Evolutionary conservation across 2,113 vertebrate genomes (phyloP), one percentile per base, ranked within the genome.

Genomic region (Hippocampus abdominalis): DNA sequence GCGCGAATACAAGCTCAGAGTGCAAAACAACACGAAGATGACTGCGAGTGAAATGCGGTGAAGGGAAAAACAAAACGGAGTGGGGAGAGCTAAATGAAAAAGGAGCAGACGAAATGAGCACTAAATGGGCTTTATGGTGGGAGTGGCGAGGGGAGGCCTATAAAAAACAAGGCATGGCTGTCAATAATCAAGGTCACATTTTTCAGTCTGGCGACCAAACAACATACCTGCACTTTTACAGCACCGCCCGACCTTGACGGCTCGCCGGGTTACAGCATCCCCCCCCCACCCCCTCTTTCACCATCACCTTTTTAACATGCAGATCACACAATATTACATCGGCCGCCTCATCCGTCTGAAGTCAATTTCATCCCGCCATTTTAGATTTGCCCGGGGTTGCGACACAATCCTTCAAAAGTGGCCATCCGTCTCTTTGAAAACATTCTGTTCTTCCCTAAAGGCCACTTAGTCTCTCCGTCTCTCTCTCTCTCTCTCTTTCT

Each of bases 341-440:
- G 82, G 88, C 86, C 84, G 80, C 84, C 84, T 89, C 88, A 81
- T 91, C 86, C 77, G 85, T 90, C 90, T 89, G 85, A 85, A 90
- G 88, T 89, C 90, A 91, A 90, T 91, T 88, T 86, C 88, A 88
- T 91, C 87, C 87, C 83, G 88, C 86, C 87, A 90, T 91, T 91
- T 91, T 89, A 90, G 88, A 87, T 87, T 88, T 87, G 81, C 86
- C 77, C 57, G 78, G 81, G 86, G 87, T 86, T 88, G 84, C 76
- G 87, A 89, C 90, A 87, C 87, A 84, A 88, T 89, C 87, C 88
- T 78, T 91, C 86, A 89, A 86, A 87, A 89, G 87, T 85, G 85
- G 76, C 86, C 88, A 89, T 91, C 88, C 88, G 83, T 91, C 88
- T 91, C 85, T 70, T 69, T 80, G 85, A 90, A 90, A 89, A 86